Conservation (phyloP, 2,113 vertebrate genomes). For the Oenanthe melanoleuca region DNA sequence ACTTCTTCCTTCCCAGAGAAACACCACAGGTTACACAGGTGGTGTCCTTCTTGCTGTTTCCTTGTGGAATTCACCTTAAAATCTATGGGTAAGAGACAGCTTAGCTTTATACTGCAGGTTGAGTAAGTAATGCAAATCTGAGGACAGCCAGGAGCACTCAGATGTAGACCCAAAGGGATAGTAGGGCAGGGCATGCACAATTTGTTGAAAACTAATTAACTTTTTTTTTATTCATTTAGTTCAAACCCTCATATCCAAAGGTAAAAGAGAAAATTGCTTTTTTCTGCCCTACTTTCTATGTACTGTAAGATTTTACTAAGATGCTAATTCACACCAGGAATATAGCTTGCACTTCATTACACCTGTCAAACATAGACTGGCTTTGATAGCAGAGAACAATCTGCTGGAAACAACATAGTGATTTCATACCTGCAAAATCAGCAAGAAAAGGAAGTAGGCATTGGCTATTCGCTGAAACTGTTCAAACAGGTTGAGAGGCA, state of each 20-base stretch:
- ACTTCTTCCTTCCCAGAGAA: background rate
- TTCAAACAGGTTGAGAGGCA: slow-evolving; percentile 94
- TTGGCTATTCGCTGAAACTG: slow-evolving; percentile 95
- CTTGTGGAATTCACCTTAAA: background rate
- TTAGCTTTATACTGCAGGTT: background rate
- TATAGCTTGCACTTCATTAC: background rate
- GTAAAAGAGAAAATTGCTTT: background rate
- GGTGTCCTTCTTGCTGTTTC: background rate
- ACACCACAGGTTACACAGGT: background rate
- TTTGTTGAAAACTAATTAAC: background rate
- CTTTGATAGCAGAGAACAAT: background rate
- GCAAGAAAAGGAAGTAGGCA: slow-evolving; percentile 91
- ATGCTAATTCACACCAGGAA: background rate
- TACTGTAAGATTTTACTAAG: background rate
- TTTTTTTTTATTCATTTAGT: background rate
- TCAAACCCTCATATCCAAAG: background rate
- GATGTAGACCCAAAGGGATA: background rate
- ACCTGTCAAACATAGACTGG: background rate
- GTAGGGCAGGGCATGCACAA: background rate
- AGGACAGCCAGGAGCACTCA: background rate
- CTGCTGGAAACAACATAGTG: background rate
- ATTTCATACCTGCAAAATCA: slow-evolving; percentile 86
- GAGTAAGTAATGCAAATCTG: background rate
- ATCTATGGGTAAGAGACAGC: background rate
- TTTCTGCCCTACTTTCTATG: background rate